Evolutionary conservation across 1,140 invertebrate genomes (phyloP).

Genomic region (Leptinotarsa undecemlineata): DNA sequence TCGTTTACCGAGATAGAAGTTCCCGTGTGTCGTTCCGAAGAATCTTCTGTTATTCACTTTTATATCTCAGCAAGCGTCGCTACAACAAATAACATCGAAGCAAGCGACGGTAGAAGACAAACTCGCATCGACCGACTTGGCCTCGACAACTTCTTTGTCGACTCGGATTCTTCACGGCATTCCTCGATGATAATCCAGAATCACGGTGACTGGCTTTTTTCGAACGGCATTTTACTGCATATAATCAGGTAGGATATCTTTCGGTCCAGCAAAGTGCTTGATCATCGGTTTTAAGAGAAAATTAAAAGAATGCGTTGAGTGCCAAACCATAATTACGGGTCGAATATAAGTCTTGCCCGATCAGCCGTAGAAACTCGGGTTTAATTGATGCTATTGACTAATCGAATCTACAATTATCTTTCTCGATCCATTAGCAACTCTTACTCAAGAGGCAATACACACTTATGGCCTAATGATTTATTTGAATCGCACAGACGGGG

Average conservation of each 20-base stretch:
- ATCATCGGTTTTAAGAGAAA: constrained; percentile 54
- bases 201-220: constrained; percentile 44
- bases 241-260: constrained; percentile 48
- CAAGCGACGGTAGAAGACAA: constrained; percentile 26
- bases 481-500: not conserved
- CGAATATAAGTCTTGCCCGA: constrained; percentile 14
- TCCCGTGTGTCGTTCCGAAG: no score
- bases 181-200: constrained; percentile 49
- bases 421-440: constrained; percentile 24
- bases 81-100: not conserved
- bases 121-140: constrained; percentile 4
- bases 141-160: constrained; percentile 24
- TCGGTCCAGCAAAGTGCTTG: constrained; percentile 48
- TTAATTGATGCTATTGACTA: constrained; percentile 42
- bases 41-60: no score
- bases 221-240: constrained; percentile 41
- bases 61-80: no score
- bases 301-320: constrained; percentile 50
- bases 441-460: constrained; percentile 1
- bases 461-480: constrained; percentile 6
- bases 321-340: constrained; percentile 47
- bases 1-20: no score
- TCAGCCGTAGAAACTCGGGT: constrained; percentile 20
- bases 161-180: constrained; percentile 39
- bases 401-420: constrained; percentile 25